Conservation (phyloP, 2,113 vertebrate genomes). For the Ariopsis seemanni region DNA sequence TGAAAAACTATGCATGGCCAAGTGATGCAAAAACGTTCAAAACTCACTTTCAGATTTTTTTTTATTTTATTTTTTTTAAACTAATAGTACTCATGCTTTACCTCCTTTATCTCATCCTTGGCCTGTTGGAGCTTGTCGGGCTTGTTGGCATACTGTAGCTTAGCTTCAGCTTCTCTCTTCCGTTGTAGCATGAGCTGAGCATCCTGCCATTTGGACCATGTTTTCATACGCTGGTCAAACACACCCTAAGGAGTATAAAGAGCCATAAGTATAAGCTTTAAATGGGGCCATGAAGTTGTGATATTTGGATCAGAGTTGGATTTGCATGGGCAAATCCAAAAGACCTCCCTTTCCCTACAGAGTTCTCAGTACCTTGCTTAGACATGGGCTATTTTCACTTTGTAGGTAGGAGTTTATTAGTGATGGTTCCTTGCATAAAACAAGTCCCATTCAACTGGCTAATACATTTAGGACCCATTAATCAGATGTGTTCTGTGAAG, state of each 20-base stretch:
- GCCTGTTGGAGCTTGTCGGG: conserved; percentile 97
- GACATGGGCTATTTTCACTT: background rate
- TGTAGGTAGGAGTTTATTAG: background rate
- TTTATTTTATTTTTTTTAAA: background rate
- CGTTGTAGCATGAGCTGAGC: conserved; percentile 91
- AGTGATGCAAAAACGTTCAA: background rate
- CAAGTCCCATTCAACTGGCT: background rate
- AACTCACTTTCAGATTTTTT: background rate
- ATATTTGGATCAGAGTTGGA: background rate
- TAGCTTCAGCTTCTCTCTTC: conserved; percentile 94
- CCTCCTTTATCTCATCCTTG: conserved; percentile 97
- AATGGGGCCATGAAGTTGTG: background rate
- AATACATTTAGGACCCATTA: background rate
- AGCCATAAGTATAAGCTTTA: background rate
- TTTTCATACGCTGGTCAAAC: conserved; percentile 95
- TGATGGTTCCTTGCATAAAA: background rate
- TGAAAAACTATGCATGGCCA: conserved; percentile 4
- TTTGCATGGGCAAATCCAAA: background rate
- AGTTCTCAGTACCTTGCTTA: background rate
- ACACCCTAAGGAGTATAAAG: conserved; percentile 74
- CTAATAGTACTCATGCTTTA: conserved; percentile 57
- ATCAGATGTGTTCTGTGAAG: background rate
- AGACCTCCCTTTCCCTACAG: background rate
- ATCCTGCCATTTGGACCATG: conserved; percentile 98
- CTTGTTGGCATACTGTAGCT: conserved; percentile 93